Percentiles rank a stretch among this genome's conserved stretches.
These are phyloP conservation scores for Phlogophora meticulosa DNA, from an alignment of 2,888 invertebrate genomes.

Conservation along the genomic window DNA sequence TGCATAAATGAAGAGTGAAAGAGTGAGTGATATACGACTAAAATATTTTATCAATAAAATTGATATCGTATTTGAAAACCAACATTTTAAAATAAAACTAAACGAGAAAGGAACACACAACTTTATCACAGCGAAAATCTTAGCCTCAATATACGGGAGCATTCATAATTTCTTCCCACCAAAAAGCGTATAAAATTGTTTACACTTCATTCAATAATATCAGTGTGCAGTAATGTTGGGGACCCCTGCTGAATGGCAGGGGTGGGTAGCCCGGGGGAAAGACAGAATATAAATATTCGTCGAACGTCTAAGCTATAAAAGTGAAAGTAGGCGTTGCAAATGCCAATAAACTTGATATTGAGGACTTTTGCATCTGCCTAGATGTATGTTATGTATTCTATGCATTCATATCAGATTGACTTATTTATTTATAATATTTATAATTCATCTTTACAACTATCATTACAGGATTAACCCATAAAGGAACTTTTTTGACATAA, in stretches of 20 bases:
- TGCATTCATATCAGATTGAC: too few relatives aligned
- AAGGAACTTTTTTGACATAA: too few relatives aligned
- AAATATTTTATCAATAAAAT: not conserved
- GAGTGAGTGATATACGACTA: too few relatives aligned
- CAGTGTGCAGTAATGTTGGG: conserved; percentile 29
- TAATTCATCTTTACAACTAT: not conserved
- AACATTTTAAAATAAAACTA: conserved; percentile 3
- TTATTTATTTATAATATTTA: too few relatives aligned
- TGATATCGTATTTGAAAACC: not conserved
- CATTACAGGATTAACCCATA: too few relatives aligned
- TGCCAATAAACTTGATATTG: conserved; percentile 49
- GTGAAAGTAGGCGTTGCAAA: conserved; percentile 45
- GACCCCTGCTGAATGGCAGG: conserved; percentile 25
- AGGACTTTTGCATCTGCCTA: conserved; percentile 33
- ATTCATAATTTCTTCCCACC: conserved; percentile 50
- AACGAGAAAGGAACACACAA: conserved; percentile 26
- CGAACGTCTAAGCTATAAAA: conserved; percentile 52
- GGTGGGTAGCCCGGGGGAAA: conserved; percentile 28
- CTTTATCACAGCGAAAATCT: conserved; percentile 50
- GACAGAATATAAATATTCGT: conserved; percentile 47
- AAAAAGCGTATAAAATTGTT: conserved; percentile 50
- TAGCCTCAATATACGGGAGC: conserved; percentile 26
- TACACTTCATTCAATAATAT: conserved; percentile 57
- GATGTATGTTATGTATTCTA: conserved; percentile 7
- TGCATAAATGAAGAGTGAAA: too few relatives aligned